These are phyloP conservation scores for Solen grandis DNA, from an alignment of 1,140 invertebrate species.

Conservation along the genomic window DNA sequence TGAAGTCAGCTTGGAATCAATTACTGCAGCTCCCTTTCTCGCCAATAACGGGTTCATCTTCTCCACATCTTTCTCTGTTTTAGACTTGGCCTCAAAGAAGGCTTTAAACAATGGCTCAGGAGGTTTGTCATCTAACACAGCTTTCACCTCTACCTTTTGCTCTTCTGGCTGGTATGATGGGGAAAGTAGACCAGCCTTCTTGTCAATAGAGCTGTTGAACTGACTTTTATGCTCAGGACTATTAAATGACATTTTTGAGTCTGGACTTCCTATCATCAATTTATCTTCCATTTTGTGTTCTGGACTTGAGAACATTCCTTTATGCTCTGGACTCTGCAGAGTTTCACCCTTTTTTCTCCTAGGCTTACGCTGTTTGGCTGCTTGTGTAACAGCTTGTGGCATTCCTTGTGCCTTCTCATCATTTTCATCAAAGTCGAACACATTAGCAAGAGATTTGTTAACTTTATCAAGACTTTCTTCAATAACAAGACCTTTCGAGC, in stretches of 20 bases:
- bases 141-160: conserved; percentile 19
- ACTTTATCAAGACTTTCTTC: conserved; percentile 35
- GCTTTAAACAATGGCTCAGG: conserved; percentile 55
- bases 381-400: not conserved
- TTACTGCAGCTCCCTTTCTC: conserved; percentile 6
- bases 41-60: conserved; percentile 29
- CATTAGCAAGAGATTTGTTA: conserved; percentile 41
- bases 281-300: conserved; percentile 40
- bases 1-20: too few relatives aligned
- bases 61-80: conserved; percentile 37
- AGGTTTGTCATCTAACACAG: conserved; percentile 42
- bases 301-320: conserved; percentile 40
- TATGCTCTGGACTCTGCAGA: conserved; percentile 42
- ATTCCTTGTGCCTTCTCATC: conserved; percentile 54
- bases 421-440: conserved; percentile 66
- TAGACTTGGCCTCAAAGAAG: conserved; percentile 47
- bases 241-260: conserved; percentile 21
- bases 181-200: conserved; percentile 25
- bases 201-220: conserved; percentile 16
- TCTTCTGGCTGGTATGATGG: conserved; percentile 44
- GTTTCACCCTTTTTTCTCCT: conserved; percentile 46
- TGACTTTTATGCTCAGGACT: conserved; percentile 38
- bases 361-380: conserved; percentile 44
- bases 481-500: conserved; percentile 31
- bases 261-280: conserved; percentile 39